phyloP scores from a whole-genome alignment of 2,888 invertebrate species.

The Ypsolopha scabrella region DNA sequence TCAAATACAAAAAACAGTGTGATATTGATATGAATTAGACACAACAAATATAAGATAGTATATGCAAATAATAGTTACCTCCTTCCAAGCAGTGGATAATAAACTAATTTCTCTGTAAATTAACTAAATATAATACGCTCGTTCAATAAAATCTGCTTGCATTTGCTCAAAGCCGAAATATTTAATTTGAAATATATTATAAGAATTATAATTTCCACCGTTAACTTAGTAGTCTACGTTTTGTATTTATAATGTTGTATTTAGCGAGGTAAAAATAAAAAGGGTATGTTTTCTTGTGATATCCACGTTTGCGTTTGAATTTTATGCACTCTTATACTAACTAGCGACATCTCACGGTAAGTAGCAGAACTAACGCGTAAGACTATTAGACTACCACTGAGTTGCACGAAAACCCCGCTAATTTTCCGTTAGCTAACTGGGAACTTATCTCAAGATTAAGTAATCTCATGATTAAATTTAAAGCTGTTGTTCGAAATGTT shows the following conservation, averaged over 20 bases:
- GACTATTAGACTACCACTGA: no score
- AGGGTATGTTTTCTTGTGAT: conserved; percentile 64
- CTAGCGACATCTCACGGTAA: conserved; percentile 2
- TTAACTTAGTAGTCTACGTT: conserved; percentile 40
- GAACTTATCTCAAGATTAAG: no score
- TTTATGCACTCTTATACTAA: not conserved
- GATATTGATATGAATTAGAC: conserved; percentile 37
- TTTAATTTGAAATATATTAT: conserved; percentile 20
- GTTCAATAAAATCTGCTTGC: conserved; percentile 32
- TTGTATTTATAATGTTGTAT: conserved; percentile 55
- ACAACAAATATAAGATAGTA: conserved; percentile 20
- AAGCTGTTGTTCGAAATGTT: no score
- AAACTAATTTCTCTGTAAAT: not conserved
- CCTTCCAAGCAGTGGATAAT: conserved; percentile 14
- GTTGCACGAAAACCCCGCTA: no score
- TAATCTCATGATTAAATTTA: no score
- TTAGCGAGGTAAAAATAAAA: conserved; percentile 48
- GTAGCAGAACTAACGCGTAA: conserved; percentile 1
- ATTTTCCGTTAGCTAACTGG: no score
- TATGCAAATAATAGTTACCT: conserved; percentile 46
- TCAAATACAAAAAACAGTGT: conserved; percentile 33
- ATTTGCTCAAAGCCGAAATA: conserved; percentile 58
- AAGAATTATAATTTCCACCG: conserved; percentile 47
- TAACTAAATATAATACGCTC: no score
- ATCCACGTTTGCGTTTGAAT: conserved; percentile 21